Conservation (phyloP, 2,113 vertebrate species). For the Anhinga anhinga region DNA sequence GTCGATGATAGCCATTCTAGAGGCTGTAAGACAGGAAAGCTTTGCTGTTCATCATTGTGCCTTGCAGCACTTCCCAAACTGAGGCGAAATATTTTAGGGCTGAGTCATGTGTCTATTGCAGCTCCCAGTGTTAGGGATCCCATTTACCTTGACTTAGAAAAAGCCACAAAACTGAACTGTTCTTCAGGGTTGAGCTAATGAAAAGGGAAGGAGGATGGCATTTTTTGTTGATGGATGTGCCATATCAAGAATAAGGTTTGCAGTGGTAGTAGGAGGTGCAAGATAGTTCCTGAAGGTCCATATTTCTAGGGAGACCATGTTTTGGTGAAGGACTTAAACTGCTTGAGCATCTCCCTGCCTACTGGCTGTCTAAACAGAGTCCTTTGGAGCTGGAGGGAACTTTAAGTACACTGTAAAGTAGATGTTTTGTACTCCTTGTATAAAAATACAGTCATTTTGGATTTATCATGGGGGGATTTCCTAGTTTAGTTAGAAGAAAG, state of each 20-base stretch:
- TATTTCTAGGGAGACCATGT: background rate
- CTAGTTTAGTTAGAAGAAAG: background rate
- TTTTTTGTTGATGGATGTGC: background rate
- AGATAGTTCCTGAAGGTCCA: background rate
- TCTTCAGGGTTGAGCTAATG: background rate
- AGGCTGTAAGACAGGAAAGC: background rate
- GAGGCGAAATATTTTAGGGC: background rate
- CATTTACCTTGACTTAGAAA: background rate
- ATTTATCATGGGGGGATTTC: background rate
- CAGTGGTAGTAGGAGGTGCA: background rate
- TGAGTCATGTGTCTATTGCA: background rate
- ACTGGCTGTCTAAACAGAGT: background rate
- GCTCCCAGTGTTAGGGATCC: background rate
- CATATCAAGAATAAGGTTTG: background rate
- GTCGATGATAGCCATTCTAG: fast-evolving
- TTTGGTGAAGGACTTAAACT: background rate
- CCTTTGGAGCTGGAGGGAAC: background rate
- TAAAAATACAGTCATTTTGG: background rate
- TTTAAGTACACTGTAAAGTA: background rate
- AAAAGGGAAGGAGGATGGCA: background rate
- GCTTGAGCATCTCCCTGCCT: background rate
- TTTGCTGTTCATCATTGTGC: background rate
- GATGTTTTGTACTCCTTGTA: background rate
- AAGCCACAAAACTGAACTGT: background rate
- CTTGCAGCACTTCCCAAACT: background rate